These are phyloP conservation scores for Stylophora pistillata DNA, from an alignment of 64 coral and sea anemone species.

Conservation along the genomic window DNA sequence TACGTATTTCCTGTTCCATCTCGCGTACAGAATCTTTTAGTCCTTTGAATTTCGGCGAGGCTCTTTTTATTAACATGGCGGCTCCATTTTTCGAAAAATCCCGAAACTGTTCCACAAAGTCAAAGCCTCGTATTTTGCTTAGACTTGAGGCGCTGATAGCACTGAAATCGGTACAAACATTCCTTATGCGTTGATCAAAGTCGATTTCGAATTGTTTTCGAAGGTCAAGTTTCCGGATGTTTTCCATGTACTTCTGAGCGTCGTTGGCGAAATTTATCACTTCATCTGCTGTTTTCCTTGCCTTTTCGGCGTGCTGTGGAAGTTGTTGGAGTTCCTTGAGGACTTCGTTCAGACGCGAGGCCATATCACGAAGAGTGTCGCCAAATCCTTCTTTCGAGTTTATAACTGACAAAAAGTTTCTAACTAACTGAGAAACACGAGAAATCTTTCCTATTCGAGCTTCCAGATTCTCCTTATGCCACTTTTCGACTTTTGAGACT, in stretches of 20 bases:
- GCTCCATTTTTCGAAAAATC: constrained; percentile 73
- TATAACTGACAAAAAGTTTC: constrained; percentile 71
- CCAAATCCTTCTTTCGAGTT: constrained; percentile 79
- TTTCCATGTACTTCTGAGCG: constrained; percentile 64
- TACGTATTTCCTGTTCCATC: constrained; percentile 62
- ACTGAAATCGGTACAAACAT: constrained; percentile 84
- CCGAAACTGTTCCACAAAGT: constrained; percentile 71
- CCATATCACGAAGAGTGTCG: constrained; percentile 63
- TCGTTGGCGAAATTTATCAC: constrained; percentile 77
- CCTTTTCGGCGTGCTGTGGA: constrained; percentile 79
- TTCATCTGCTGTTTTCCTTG: constrained; percentile 80
- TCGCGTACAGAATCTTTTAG: constrained; percentile 77
- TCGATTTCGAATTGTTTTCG: constrained; percentile 75
- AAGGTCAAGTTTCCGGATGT: constrained; percentile 76
- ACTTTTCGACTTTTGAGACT: constrained; percentile 71
- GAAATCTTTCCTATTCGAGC: constrained; percentile 81
- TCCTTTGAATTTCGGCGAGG: constrained; percentile 54
- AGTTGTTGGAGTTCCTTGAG: constrained; percentile 62
- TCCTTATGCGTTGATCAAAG: constrained; percentile 63
- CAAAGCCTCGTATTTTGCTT: constrained; percentile 58
- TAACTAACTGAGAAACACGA: constrained; percentile 49
- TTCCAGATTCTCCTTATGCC: constrained; percentile 73
- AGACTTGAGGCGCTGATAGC: constrained; percentile 54
- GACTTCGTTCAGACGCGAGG: constrained; percentile 70
- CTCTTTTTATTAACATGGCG: constrained; percentile 65